A percentile compares a stretch with the other conserved stretches of the same genome.
Conservation (phyloP, 2,888 invertebrate species). For the Ectobius pallidus region DNA sequence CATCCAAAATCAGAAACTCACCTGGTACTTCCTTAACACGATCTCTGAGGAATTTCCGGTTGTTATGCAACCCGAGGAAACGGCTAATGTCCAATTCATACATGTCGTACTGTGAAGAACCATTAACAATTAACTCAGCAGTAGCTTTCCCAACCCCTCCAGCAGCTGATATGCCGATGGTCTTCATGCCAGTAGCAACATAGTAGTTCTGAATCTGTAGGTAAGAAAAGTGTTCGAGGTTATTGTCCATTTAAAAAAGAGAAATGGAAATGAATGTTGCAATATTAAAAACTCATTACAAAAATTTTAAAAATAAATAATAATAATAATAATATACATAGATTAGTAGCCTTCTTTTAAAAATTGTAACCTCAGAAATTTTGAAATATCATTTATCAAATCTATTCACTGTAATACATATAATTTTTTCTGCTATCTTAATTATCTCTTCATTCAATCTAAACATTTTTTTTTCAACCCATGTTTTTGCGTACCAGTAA, state of each 20-base stretch:
- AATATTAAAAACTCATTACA: not conserved
- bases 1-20: too few relatives aligned
- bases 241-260: slow-evolving; percentile 16
- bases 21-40: slow-evolving; percentile 93
- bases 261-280: not conserved
- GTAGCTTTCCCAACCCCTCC: slow-evolving; percentile 94
- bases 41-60: slow-evolving; percentile 88
- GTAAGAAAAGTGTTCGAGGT: too few relatives aligned
- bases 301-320: too few relatives aligned
- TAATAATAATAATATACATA: too few relatives aligned
- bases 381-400: too few relatives aligned
- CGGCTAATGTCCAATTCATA: slow-evolving; percentile 89
- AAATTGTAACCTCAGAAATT: too few relatives aligned
- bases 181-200: slow-evolving; percentile 96
- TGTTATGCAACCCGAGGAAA: slow-evolving; percentile 92
- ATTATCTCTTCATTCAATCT: too few relatives aligned
- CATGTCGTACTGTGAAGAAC: slow-evolving; percentile 80
- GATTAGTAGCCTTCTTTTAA: too few relatives aligned
- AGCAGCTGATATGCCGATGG: slow-evolving; percentile 92
- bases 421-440: too few relatives aligned
- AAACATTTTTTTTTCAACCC: too few relatives aligned
- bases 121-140: slow-evolving; percentile 85
- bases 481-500: too few relatives aligned
- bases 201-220: slow-evolving; percentile 82
- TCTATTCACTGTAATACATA: too few relatives aligned